phyloP scores from a whole-genome alignment of 2,888 invertebrate species.

The Ceratothoa steindachneri region DNA sequence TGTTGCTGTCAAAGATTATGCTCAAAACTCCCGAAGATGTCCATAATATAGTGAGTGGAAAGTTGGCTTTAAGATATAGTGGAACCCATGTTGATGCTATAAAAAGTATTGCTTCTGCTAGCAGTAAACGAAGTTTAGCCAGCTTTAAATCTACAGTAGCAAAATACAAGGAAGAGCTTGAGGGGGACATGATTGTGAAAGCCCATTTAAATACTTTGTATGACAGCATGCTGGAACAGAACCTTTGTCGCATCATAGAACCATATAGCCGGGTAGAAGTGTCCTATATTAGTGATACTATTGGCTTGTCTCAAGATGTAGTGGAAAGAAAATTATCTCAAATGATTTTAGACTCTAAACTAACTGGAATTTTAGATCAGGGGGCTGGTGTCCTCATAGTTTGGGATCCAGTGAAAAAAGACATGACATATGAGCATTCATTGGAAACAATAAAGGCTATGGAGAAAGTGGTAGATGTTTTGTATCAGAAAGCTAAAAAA shows the following conservation, averaged over 20 bases:
- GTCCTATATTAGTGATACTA: constrained; percentile 82
- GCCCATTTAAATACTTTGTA: constrained; percentile 95
- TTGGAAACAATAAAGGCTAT: constrained; percentile 96
- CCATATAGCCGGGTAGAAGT: constrained; percentile 94
- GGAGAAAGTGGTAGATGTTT: constrained; percentile 98
- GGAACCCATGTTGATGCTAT: constrained; percentile 95
- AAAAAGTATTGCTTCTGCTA: constrained; percentile 93
- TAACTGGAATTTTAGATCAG: constrained; percentile 95
- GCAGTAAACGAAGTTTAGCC: constrained; percentile 91
- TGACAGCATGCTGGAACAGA: constrained; percentile 98
- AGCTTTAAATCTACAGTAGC: constrained; percentile 75
- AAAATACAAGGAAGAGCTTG: constrained; percentile 79
- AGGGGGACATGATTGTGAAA: constrained; percentile 93
- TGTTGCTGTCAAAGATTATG: constrained; percentile 98
- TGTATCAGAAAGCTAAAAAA: constrained; percentile 98
- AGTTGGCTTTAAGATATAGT: constrained; percentile 92
- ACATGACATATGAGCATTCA: constrained; percentile 96
- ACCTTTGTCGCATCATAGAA: constrained; percentile 95
- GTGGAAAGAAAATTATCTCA: constrained; percentile 99
- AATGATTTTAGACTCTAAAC: constrained; percentile 98
- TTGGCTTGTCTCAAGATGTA: constrained; percentile 79
- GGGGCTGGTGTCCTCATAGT: constrained; percentile 96
- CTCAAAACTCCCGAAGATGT: constrained; percentile 91
- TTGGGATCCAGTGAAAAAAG: constrained; percentile 88
- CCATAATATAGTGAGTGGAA: constrained; percentile 88